phyloP scores from a whole-genome alignment of 2,113 vertebrate genomes.

The Peromyscus maniculatus region DNA sequence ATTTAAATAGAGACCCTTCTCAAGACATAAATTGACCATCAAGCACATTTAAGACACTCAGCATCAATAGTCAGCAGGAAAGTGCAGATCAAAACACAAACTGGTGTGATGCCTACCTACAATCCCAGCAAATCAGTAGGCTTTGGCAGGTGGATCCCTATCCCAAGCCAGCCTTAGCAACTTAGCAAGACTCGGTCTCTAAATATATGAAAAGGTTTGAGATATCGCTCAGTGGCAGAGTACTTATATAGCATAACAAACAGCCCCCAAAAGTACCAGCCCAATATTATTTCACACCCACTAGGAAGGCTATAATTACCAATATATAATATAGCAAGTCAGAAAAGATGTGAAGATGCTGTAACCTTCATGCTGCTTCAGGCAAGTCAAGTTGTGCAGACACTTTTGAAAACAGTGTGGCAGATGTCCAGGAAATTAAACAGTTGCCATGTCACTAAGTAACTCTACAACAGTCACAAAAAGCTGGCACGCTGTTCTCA shows the following conservation, averaged over 20 bases:
- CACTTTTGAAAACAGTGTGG: not conserved
- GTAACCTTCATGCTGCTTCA: not conserved
- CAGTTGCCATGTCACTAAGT: not conserved
- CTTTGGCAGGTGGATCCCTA: not conserved
- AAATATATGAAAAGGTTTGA: not conserved
- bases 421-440: constrained; percentile 35
- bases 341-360: not conserved
- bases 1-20: not conserved
- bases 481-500: not conserved
- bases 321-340: constrained; percentile 1
- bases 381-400: not conserved
- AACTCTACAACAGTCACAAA: not conserved
- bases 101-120: no score
- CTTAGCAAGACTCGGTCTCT: not conserved
- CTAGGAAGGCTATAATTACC: not conserved
- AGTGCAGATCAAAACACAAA: not conserved
- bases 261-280: not conserved
- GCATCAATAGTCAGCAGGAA: not conserved
- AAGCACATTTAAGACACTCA: not conserved
- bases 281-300: not conserved
- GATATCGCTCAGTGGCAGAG: not conserved
- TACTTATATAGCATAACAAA: not conserved
- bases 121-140: no score
- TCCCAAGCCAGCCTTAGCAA: not conserved
- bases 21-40: not conserved